Conservation (phyloP, 1,140 invertebrate genomes). For the Araneus ventricosus region DNA sequence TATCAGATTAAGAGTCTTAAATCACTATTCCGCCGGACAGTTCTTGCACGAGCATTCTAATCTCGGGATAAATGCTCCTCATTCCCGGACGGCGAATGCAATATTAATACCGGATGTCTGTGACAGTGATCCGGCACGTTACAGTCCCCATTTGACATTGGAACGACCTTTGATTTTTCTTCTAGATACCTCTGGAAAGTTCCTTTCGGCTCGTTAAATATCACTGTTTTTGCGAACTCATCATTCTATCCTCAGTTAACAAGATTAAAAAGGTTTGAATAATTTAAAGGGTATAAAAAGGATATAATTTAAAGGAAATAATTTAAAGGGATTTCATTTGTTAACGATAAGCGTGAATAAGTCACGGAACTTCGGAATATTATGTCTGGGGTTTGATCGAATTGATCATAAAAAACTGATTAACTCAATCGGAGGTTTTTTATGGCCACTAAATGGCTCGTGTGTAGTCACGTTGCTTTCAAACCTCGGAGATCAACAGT, state of each 20-base stretch:
- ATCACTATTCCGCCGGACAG: not conserved
- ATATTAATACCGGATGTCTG: not conserved
- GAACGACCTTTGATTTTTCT: not conserved
- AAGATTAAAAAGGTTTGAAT: not conserved
- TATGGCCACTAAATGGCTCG: not conserved
- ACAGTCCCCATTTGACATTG: not conserved
- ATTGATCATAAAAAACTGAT: not conserved
- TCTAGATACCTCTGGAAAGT: not conserved
- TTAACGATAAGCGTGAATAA: not conserved
- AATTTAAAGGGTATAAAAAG: not conserved
- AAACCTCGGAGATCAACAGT: no score
- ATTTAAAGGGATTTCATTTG: not conserved
- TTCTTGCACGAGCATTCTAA: not conserved
- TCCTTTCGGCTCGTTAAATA: not conserved
- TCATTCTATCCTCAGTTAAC: not conserved
- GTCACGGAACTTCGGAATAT: not conserved
- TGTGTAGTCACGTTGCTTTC: no score
- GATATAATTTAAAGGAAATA: no score
- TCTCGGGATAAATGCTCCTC: not conserved
- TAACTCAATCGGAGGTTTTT: not conserved
- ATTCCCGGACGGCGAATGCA: not conserved
- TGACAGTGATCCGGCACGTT: not conserved
- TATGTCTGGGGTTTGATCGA: not conserved
- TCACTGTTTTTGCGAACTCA: not conserved
- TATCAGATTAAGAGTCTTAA: slow-evolving; percentile 10